Conservation (phyloP, 1,140 invertebrate species). For the Alviniconcha marisindica region DNA sequence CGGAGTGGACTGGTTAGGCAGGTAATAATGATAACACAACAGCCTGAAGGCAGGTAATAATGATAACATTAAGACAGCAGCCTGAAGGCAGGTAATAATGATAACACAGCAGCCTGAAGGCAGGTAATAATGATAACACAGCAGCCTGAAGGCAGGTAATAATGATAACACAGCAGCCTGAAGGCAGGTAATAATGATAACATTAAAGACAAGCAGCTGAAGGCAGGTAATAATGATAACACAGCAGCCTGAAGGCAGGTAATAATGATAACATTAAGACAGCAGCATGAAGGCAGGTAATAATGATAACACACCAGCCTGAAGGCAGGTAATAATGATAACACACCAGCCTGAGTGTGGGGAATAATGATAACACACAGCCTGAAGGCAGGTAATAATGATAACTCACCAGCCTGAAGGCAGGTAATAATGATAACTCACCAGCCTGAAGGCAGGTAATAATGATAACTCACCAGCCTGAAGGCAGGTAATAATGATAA, state of each 20-base stretch:
- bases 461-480: conserved; percentile 92
- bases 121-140: too few relatives aligned
- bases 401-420: conserved; percentile 92
- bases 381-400: conserved; percentile 97
- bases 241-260: too few relatives aligned
- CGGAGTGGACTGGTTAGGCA: conserved; percentile 84
- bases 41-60: conserved; percentile 97
- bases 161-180: too few relatives aligned
- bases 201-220: conserved; percentile 93
- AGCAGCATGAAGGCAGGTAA: conserved; percentile 86
- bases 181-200: conserved; percentile 97
- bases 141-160: too few relatives aligned
- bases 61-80: conserved; percentile 94
- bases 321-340: too few relatives aligned
- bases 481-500: conserved; percentile 83
- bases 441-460: too few relatives aligned
- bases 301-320: conserved; percentile 83
- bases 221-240: conserved; percentile 65
- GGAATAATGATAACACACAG: too few relatives aligned
- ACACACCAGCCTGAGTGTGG: too few relatives aligned
- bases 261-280: conserved; percentile 95
- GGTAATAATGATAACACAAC: conserved; percentile 63
- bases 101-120: too few relatives aligned
- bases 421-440: conserved; percentile 64
- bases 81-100: conserved; percentile 86